Percentiles rank a stretch among this genome's conserved stretches.
Evolutionary conservation across 1,140 invertebrate genomes (phyloP).

Genomic region (Lucilia sericata): DNA sequence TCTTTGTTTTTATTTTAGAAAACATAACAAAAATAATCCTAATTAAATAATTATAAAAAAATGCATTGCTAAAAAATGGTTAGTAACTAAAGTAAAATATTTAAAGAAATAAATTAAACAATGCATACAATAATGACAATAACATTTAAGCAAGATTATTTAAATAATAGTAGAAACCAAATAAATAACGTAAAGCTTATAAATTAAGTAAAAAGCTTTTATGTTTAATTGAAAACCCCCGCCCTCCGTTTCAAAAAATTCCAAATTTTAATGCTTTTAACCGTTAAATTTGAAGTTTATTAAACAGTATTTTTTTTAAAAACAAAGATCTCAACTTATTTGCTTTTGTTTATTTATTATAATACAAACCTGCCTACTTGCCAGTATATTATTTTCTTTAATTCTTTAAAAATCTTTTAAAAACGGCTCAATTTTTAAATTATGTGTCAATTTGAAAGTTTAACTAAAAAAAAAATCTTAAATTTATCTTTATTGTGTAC

Average conservation of each 20-base stretch:
- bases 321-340: background rate
- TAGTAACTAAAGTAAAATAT: background rate
- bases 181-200: background rate
- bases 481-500: too few species aligned
- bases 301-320: background rate
- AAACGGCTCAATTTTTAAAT: too few species aligned
- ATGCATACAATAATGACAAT: constrained; percentile 37
- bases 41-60: background rate
- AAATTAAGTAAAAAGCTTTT: background rate
- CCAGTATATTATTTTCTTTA: too few species aligned
- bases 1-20: background rate
- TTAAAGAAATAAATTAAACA: background rate
- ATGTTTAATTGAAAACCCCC: background rate
- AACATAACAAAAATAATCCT: constrained; percentile 7
- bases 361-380: too few species aligned
- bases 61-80: background rate
- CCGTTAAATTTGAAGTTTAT: background rate
- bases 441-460: too few species aligned
- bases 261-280: background rate
- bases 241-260: background rate
- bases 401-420: too few species aligned
- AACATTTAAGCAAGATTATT: constrained; percentile 34
- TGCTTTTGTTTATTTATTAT: background rate
- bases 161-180: constrained; percentile 27
- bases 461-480: too few species aligned